Conservation (phyloP, 2,113 vertebrate genomes). For the Malurus melanocephalus region DNA sequence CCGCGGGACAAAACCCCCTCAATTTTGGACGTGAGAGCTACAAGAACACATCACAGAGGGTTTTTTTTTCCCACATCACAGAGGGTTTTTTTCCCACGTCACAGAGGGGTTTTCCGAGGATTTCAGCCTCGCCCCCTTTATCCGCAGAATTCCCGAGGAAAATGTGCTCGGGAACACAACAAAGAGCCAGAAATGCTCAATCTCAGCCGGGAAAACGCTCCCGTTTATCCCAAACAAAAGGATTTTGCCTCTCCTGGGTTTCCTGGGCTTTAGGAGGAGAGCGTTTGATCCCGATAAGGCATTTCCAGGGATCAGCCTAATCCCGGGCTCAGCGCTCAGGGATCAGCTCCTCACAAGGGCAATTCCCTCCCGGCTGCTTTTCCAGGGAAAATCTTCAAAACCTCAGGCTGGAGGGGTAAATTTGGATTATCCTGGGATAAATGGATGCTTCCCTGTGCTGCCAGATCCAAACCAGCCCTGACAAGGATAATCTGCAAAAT, state of each 20-base stretch:
- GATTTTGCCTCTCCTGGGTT: constrained; percentile 9
- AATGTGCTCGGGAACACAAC: neutral
- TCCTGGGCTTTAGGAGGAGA: neutral
- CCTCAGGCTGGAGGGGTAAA: neutral
- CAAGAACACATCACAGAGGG: too few species aligned
- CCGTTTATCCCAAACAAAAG: neutral
- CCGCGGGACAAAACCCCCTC: neutral
- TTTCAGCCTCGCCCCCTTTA: neutral
- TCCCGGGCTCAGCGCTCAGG: neutral
- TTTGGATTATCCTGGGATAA: rapidly evolving
- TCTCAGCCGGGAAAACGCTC: neutral
- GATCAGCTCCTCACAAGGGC: neutral
- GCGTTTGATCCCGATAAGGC: neutral
- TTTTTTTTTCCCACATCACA: neutral
- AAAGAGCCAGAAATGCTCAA: neutral
- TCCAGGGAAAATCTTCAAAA: neutral
- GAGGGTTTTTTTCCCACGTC: too few species aligned
- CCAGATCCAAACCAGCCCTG: neutral
- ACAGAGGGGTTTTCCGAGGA: neutral
- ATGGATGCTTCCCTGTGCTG: neutral
- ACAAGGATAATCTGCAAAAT: neutral
- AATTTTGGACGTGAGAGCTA: neutral
- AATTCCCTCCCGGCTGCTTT: neutral
- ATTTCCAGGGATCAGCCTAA: constrained; percentile 1
- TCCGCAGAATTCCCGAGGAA: rapidly evolving